Conservation (phyloP, 2,113 vertebrate genomes). For the Microtus pennsylvanicus region DNA sequence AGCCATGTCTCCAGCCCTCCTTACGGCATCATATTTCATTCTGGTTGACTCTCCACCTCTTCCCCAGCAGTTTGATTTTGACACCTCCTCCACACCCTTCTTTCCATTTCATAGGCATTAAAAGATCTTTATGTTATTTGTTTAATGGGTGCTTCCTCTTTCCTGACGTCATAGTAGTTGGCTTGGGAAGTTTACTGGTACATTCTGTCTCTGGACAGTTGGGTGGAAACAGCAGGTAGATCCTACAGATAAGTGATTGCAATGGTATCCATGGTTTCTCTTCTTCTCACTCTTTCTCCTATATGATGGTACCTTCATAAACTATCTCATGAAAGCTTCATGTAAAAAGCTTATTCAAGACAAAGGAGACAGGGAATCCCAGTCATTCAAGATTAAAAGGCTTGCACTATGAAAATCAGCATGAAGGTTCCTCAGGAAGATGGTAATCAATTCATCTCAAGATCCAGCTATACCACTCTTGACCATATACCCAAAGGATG, state of each 20-base stretch:
- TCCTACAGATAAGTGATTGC: background rate
- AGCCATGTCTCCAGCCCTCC: background rate
- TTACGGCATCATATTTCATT: background rate
- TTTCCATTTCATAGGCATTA: background rate
- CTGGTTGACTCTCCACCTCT: background rate
- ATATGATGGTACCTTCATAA: background rate
- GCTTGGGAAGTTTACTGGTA: background rate
- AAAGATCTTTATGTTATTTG: background rate
- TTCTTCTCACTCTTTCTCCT: background rate
- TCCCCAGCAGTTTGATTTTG: background rate
- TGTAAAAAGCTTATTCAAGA: background rate
- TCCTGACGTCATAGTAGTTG: background rate
- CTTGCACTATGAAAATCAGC: background rate
- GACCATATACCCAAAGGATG: background rate
- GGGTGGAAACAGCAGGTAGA: background rate
- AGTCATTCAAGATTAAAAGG: background rate
- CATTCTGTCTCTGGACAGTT: background rate
- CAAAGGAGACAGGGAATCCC: background rate
- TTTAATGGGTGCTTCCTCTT: background rate
- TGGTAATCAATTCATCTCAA: too few species aligned
- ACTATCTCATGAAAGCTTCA: background rate
- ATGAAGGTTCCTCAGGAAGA: background rate
- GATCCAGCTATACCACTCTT: background rate
- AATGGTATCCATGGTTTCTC: background rate
- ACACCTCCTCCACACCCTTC: background rate